Evolutionary conservation across 2,113 vertebrate species (phyloP), one percentile per base, ranked within the genome.

Genomic region (Prolemur simus): DNA sequence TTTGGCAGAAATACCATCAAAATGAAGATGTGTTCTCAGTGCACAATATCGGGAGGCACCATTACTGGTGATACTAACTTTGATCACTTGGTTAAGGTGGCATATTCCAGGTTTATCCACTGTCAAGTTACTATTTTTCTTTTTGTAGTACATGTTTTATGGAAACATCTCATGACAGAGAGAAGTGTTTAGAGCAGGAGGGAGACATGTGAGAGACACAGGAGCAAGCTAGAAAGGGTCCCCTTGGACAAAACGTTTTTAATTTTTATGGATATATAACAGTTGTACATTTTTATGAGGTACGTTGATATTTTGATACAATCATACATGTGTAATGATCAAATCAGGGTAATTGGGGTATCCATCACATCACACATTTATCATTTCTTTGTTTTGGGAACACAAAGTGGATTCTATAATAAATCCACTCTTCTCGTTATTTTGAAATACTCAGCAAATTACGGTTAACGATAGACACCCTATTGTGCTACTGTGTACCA

Each of bases 101-200:
- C 77, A 20, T 45, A 32, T 80, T 25, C 32, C 42, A 74, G 32
- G 14, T 15, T 54, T 47, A 78, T 81, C n/a, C 52, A 87, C 14
- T 74, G 0, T 45, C 58, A 89, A 60, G 80, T 34, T 63, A 27
- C 17, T 86, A 8, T 54, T 89, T 95, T 49, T 73, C 25, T 60
- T 95, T 95, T 52, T 87, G 34, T 76, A 47, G 4, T 58, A 81
- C 91, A 34, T 91, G 32, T 74, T 45, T 96, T 94, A 87, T 74
- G n/a, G 23, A 94, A 92, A 66, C 18, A 68, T 81, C 47, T 80
- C 25, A 5, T 77, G 68, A 78, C 25, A 89, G 37, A 82, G 77
- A 83, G 7, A 39, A 21, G 4, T 76, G 14, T 63, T 63, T 63
- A 63, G 29, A 63, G 11, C 10, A 97, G 89, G 69, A 84, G 64